Base-by-base conservation (phyloP, 1,140 invertebrate species). In the Orius insidiosus region DNA sequence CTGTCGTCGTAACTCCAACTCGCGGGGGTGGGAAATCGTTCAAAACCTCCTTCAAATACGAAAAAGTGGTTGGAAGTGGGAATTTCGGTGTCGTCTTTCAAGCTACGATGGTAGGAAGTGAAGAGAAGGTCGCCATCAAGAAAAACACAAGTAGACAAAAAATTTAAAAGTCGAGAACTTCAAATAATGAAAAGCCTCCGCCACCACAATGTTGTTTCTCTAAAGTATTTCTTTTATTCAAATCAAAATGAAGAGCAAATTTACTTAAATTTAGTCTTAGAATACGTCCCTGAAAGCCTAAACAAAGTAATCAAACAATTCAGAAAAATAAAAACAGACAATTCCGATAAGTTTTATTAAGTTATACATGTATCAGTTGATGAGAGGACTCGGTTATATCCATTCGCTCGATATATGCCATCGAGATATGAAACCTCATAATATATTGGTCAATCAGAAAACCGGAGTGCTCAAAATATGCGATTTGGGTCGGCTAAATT, bases 361-460 rank as follows among this genome's bases (percentile, higher is more conserved):
- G 85, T 75, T 97, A 57, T 98, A 97, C 67, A 98, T 97, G 92
- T 98, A 98, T 71, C 94, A 99, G 75, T 75, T 99, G 68, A 98
- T 99, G 69, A 80, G 96, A 63, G 94, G 89, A 66, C 74, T 99
- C 64, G 93, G 90, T 48, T 99, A 98, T 68, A 98, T 98, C 61
- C 94, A 98, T 66, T 92, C 88, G 56, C 71, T 96, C 63, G 94
- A 93, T 50, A 97, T 99, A 58, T 98, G 94, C 68, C 96, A 99
- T 73, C 78, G 96, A 64, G 96, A 99, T 68, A 98, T 99, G 56
- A 99, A 99, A 68, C 96, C 96, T 50, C 95, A 98, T 68, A 99
- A 99, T 68, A 69, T 98, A 48, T 73, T 99, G 36, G 68, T 99
- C 45, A 89, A 98, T 69, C 89, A 92, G 38, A 89, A 96, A 62